A percentile compares a stretch with the other conserved stretches of the same genome.
Evolutionary conservation across 1,140 invertebrate genomes (phyloP).

Genomic region (Drosophila persimilis): DNA sequence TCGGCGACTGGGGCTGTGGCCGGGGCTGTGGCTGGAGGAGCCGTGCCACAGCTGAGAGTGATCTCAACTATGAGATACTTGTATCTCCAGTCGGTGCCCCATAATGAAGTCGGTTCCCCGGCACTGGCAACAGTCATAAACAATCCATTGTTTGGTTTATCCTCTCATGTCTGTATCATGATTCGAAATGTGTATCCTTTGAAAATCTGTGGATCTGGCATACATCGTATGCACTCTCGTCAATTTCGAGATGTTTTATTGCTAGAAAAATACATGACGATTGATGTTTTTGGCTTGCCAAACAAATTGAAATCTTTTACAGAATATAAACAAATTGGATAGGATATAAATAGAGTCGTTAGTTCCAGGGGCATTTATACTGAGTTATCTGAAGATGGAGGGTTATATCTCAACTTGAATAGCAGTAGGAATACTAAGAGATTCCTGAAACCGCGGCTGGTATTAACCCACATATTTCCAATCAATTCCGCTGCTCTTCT

Average conservation of each 20-base stretch:
- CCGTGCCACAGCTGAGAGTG: conserved; percentile 1
- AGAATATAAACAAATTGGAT: not conserved
- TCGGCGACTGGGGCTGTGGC: not conserved
- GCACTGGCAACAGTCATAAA: conserved; percentile 37
- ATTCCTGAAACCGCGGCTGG: too few relatives aligned
- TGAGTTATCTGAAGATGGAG: too few relatives aligned
- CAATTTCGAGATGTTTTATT: conserved; percentile 27
- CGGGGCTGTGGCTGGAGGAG: too few relatives aligned
- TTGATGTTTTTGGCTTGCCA: conserved; percentile 16
- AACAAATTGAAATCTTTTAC: conserved; percentile 5
- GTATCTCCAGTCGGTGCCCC: not conserved
- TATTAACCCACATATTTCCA: too few relatives aligned
- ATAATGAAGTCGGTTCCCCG: conserved; percentile 25
- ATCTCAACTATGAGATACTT: conserved; percentile 37
- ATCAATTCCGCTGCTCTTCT: too few relatives aligned
- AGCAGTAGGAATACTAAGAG: too few relatives aligned
- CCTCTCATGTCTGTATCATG: too few relatives aligned
- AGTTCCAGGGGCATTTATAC: too few relatives aligned
- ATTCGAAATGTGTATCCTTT: conserved; percentile 19
- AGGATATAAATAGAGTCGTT: conserved; percentile 1
- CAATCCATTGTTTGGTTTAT: conserved; percentile 13
- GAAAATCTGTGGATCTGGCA: conserved; percentile 21
- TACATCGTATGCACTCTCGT: not conserved
- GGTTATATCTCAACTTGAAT: too few relatives aligned
- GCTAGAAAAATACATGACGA: not conserved